Conservation (phyloP, 2,797 vertebrate species). For the Mallotus villosus region DNA sequence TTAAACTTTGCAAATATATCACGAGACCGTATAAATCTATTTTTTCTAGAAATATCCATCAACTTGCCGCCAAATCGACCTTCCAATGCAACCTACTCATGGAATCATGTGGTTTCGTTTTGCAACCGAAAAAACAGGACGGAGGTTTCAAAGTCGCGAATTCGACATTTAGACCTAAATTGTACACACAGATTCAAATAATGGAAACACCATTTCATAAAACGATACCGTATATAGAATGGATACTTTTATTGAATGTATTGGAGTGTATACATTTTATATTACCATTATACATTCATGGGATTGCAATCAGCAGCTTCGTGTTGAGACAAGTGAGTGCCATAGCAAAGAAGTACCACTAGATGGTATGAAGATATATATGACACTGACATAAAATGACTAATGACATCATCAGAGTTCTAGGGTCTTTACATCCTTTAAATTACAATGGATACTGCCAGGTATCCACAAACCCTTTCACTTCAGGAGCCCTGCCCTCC, state of each 20-base stretch:
- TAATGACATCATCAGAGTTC: too few relatives aligned
- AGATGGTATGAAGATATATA: constrained; percentile 8
- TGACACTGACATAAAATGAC: too few relatives aligned
- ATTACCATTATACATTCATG: neutral
- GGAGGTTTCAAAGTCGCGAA: neutral
- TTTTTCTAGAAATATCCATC: neutral
- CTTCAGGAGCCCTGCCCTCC: constrained; percentile 33
- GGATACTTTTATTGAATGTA: neutral
- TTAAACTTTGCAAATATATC: neutral
- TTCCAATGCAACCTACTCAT: neutral
- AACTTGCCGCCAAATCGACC: constrained; percentile 5
- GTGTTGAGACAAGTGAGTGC: neutral
- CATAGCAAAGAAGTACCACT: neutral
- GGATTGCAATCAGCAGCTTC: constrained; percentile 1
- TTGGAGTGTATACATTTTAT: neutral
- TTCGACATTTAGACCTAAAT: neutral
- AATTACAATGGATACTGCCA: too few relatives aligned
- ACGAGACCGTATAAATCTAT: neutral
- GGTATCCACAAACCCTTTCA: too few relatives aligned
- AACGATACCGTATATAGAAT: neutral
- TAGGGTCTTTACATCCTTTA: too few relatives aligned
- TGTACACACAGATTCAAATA: too few relatives aligned
- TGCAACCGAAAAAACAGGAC: neutral
- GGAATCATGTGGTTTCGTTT: neutral
- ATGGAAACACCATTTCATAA: too few relatives aligned